Percentiles rank a stretch among this genome's conserved stretches.
These are phyloP conservation scores for Phoenicopterus ruber DNA, from an alignment of 2,113 vertebrate genomes.

Conservation along the genomic window DNA sequence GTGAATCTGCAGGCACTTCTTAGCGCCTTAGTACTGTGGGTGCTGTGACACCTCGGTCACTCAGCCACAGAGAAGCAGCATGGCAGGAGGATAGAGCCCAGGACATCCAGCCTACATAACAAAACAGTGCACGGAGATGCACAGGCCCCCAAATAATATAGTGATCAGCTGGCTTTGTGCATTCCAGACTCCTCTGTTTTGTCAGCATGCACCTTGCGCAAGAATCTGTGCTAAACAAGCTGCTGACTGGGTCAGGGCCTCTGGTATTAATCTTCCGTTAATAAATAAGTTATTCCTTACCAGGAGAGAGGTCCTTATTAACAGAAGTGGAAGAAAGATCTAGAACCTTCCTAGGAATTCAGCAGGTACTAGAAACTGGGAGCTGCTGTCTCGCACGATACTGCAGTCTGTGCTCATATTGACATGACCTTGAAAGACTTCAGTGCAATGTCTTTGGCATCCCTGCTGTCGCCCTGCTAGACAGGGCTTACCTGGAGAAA, in stretches of 20 bases:
- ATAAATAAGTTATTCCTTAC: background rate
- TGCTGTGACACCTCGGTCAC: background rate
- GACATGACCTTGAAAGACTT: background rate
- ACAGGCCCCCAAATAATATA: fast-evolving
- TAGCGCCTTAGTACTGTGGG: fast-evolving
- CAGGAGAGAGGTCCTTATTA: background rate
- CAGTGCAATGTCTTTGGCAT: background rate
- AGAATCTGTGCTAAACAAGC: background rate
- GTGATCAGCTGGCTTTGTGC: background rate
- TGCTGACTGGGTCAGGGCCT: background rate
- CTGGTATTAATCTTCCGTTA: background rate
- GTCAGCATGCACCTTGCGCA: background rate
- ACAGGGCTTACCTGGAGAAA: background rate
- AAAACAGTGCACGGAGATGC: background rate
- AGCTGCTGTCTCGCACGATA: background rate
- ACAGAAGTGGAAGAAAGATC: background rate
- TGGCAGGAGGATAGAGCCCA: background rate
- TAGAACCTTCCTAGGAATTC: background rate
- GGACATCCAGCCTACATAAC: background rate
- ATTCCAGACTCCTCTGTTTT: background rate
- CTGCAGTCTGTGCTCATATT: background rate
- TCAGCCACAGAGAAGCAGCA: background rate
- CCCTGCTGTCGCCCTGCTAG: background rate
- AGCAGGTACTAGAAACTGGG: background rate
- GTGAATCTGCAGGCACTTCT: background rate